phyloP scores from a whole-genome alignment of 1,140 invertebrate species.

The Meloidogyne floridensis region DNA sequence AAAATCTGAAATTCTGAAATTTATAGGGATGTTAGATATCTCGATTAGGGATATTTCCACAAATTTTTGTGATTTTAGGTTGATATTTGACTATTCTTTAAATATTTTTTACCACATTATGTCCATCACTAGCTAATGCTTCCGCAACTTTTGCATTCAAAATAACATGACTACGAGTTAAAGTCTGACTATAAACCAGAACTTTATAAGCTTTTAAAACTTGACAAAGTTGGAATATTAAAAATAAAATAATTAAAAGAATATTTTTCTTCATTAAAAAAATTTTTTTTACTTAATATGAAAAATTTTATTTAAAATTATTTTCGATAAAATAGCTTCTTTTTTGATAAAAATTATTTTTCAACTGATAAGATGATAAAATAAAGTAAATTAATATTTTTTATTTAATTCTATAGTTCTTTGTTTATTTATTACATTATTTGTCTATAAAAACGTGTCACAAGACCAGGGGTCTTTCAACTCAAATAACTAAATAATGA shows the following conservation, averaged over 20 bases:
- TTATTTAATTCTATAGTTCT: too few relatives aligned
- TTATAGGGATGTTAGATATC: too few relatives aligned
- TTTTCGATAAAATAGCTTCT: neutral
- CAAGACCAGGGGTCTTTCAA: too few relatives aligned
- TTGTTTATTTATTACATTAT: too few relatives aligned
- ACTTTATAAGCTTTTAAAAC: slow-evolving; percentile 29
- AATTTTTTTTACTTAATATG: neutral
- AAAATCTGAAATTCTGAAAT: too few relatives aligned
- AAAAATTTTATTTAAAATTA: neutral
- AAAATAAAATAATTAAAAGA: neutral
- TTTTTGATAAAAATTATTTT: neutral
- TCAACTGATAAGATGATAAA: neutral
- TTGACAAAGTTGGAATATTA: slow-evolving; percentile 3
- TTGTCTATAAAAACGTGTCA: too few relatives aligned
- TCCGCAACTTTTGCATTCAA: slow-evolving; percentile 32
- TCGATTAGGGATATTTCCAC: too few relatives aligned
- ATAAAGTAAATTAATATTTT: too few relatives aligned
- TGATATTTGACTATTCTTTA: too few relatives aligned
- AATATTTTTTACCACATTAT: slow-evolving; percentile 32
- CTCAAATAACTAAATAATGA: too few relatives aligned
- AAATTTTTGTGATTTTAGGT: too few relatives aligned
- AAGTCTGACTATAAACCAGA: slow-evolving; percentile 31
- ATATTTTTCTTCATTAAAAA: neutral
- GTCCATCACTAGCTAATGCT: slow-evolving; percentile 38
- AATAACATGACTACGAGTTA: slow-evolving; percentile 34